Conservation (phyloP, 2,888 invertebrate genomes). For the Perdita meconis region DNA sequence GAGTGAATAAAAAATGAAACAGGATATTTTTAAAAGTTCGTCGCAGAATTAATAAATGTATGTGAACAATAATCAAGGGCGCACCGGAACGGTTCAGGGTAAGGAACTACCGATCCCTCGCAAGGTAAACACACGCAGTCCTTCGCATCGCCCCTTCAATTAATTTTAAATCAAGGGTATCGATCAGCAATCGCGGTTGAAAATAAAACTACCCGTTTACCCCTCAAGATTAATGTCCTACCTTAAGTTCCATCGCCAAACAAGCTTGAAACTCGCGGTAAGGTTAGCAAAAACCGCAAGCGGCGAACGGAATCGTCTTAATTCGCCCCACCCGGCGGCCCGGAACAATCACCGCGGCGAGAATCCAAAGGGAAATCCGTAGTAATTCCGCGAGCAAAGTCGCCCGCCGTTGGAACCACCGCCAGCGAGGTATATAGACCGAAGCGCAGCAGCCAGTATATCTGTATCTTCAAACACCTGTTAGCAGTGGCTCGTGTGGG, state of each 20-base stretch:
- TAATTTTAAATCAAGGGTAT: not conserved
- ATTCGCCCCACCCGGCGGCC: not conserved
- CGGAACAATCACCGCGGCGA: not conserved
- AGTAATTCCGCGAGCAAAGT: slow-evolving; percentile 33
- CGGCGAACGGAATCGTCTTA: slow-evolving; percentile 12
- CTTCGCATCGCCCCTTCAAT: not conserved
- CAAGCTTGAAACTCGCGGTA: too few species aligned
- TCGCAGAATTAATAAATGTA: too few species aligned
- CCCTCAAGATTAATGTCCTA: not conserved
- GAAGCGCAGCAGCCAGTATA: slow-evolving; percentile 71
- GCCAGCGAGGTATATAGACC: slow-evolving; percentile 12
- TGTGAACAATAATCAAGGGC: not conserved
- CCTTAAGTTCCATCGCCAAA: not conserved
- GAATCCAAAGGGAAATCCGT: not conserved
- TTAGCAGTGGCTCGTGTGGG: slow-evolving; percentile 76
- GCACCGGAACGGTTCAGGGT: not conserved
- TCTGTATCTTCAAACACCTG: slow-evolving; percentile 83
- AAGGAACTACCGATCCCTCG: not conserved
- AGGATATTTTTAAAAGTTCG: too few species aligned
- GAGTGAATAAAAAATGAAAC: too few species aligned
- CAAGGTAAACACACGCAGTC: slow-evolving; percentile 27
- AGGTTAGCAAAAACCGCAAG: not conserved
- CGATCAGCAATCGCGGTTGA: slow-evolving; percentile 15
- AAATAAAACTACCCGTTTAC: not conserved
- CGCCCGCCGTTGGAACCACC: not conserved